phyloP scores from a whole-genome alignment of 2,113 vertebrate species.

The Daphoenositta chrysoptera region DNA sequence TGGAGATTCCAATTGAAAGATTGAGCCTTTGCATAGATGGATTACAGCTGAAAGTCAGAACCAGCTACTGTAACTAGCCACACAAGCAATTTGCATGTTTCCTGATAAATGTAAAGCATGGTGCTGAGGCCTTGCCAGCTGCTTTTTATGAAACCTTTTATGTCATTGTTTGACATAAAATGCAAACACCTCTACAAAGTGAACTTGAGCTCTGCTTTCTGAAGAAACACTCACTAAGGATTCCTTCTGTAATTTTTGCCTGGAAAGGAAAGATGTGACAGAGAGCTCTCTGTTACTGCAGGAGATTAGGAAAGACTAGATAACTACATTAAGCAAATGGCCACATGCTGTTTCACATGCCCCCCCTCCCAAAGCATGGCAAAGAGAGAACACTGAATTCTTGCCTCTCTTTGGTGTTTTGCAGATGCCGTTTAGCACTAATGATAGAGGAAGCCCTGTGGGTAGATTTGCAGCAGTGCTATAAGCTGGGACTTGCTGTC shows the following conservation, averaged over 20 bases:
- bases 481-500: not conserved
- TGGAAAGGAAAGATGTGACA: not conserved
- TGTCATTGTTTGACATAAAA: slow-evolving; percentile 6
- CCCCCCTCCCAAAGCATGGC: not conserved
- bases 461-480: not conserved
- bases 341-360: not conserved
- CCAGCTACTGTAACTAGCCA: not conserved
- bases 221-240: not conserved
- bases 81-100: not conserved
- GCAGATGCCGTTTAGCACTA: not conserved
- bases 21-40: not conserved
- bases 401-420: not conserved
- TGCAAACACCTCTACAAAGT: not conserved
- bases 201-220: not conserved
- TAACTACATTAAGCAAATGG: not conserved
- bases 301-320: not conserved
- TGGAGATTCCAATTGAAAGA: not conserved
- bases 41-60: not conserved
- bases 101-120: not conserved
- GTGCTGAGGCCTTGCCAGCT: not conserved
- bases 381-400: not conserved
- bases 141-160: not conserved
- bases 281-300: not conserved
- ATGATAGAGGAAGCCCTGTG: not conserved
- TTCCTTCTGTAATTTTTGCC: slow-evolving; percentile 16